Conservation (phyloP, 2,888 invertebrate genomes). For the Anodontia alba region DNA sequence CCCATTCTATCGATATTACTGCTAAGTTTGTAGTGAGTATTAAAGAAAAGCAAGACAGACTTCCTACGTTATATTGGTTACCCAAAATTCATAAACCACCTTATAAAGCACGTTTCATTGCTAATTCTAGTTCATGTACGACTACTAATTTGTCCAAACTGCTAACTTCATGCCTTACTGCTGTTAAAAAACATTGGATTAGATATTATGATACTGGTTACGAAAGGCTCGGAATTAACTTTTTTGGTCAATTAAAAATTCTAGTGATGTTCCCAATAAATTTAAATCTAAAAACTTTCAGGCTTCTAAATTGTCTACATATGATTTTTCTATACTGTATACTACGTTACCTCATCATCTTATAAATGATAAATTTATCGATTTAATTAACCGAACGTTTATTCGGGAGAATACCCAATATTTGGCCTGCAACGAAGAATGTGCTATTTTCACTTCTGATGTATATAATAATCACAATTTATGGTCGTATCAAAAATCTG, state of each 20-base stretch:
- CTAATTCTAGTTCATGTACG: not conserved
- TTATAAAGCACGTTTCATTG: not conserved
- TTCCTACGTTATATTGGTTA: not conserved
- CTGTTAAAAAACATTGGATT: not conserved
- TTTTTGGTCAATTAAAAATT: not conserved
- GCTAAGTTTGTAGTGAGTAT: too few species aligned
- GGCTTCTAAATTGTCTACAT: not conserved
- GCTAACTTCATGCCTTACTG: not conserved
- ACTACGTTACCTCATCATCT: too few species aligned
- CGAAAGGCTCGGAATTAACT: not conserved
- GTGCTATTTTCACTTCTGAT: too few species aligned
- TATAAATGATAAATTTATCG: too few species aligned
- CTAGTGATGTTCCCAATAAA: not conserved
- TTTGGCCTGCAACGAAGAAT: too few species aligned
- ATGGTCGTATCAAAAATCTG: too few species aligned
- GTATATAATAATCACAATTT: too few species aligned
- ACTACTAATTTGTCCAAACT: not conserved
- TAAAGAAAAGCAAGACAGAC: not conserved
- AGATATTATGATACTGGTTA: not conserved
- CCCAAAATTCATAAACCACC: not conserved
- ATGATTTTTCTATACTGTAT: not conserved
- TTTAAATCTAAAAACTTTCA: not conserved
- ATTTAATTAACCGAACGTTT: too few species aligned
- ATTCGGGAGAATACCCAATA: too few species aligned
- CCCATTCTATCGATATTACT: too few species aligned